phyloP scores from a whole-genome alignment of 2,888 invertebrate genomes.

The Copidosoma aretas region DNA sequence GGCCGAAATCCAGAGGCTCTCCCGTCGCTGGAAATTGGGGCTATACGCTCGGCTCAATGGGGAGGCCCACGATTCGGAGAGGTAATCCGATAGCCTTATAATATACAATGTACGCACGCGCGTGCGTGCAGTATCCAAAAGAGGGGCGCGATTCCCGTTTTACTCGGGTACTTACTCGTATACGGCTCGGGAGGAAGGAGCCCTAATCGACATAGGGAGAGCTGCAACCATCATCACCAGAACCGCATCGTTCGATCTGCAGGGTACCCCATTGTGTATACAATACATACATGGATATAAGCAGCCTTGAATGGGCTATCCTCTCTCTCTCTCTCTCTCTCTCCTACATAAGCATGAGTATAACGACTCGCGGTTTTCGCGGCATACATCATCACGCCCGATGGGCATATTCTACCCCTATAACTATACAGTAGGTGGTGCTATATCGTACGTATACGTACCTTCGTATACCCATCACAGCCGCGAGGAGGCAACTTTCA shows the following conservation, averaged over 20 bases:
- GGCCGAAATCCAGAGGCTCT: conserved; percentile 15
- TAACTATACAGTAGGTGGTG: no score
- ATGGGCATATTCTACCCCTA: no score
- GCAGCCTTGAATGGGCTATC: neutral
- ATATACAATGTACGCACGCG: conserved; percentile 25
- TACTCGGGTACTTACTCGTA: no score
- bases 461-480: neutral
- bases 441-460: no score
- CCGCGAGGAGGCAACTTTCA: conserved; percentile 19
- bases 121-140: conserved; percentile 7
- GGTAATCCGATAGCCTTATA: conserved; percentile 54
- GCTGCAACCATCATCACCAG: no score
- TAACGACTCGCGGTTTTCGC: neutral
- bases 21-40: conserved; percentile 11
- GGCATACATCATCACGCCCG: neutral
- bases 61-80: conserved; percentile 6
- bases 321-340: neutral
- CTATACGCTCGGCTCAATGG: neutral
- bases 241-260: neutral
- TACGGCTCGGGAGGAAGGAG: conserved; percentile 48
- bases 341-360: neutral
- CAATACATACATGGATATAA: neutral
- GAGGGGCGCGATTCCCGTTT: conserved; percentile 22
- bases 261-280: neutral
- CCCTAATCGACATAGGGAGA: conserved; percentile 14